Conservation (phyloP, 2,888 invertebrate species). For the Erynnis tages region DNA sequence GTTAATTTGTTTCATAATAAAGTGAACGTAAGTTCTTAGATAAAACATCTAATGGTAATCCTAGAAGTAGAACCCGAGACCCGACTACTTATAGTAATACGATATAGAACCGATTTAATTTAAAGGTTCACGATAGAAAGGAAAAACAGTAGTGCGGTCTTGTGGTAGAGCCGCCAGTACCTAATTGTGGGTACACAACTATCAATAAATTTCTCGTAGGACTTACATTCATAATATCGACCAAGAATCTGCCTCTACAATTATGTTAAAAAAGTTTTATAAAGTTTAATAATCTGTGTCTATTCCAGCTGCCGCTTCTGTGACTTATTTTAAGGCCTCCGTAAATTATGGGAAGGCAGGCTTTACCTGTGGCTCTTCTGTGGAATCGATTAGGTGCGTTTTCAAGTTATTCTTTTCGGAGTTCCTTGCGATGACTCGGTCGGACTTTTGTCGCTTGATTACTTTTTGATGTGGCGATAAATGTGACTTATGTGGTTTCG, state of each 20-base stretch:
- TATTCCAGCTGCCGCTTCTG: constrained; percentile 39
- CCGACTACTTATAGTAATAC: too few relatives aligned
- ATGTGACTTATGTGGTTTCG: constrained; percentile 78
- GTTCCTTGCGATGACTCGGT: constrained; percentile 61
- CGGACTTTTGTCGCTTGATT: constrained; percentile 75
- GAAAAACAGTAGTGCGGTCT: not conserved
- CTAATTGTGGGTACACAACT: constrained; percentile 8
- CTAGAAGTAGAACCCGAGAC: not conserved
- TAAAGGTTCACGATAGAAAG: not conserved
- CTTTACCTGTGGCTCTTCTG: constrained; percentile 51
- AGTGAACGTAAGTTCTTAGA: constrained; percentile 8
- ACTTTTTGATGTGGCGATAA: constrained; percentile 79
- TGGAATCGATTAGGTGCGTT: constrained; percentile 69
- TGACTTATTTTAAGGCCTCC: constrained; percentile 48
- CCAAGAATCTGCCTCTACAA: constrained; percentile 1
- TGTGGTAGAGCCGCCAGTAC: too few relatives aligned
- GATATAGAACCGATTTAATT: constrained; percentile 7
- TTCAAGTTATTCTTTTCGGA: constrained; percentile 53
- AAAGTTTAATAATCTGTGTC: constrained; percentile 20
- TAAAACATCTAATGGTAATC: constrained; percentile 16
- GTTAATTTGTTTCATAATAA: constrained; percentile 13
- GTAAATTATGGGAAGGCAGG: constrained; percentile 56
- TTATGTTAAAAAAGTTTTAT: constrained; percentile 22
- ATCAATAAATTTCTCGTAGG: constrained; percentile 11
- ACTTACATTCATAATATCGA: constrained; percentile 7